Percentiles rank a stretch among this genome's conserved stretches.
Evolutionary conservation across 2,797 vertebrate genomes (phyloP).

Genomic region (Phrynocephalus vlangalii): DNA sequence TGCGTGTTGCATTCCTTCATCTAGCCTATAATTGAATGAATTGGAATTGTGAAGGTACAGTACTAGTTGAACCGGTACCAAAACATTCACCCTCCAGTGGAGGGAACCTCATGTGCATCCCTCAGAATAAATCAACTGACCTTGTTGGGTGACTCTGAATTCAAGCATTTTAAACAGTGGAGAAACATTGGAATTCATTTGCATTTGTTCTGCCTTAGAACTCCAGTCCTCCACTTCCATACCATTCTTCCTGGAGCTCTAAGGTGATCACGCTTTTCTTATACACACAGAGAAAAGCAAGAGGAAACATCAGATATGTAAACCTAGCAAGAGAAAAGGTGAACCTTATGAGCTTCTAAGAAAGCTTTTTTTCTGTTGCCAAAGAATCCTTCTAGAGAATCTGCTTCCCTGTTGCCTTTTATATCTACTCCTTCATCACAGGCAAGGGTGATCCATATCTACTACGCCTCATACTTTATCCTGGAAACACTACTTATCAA

Average conservation of each 20-base stretch:
- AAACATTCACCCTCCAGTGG: neutral
- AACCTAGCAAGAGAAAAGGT: neutral
- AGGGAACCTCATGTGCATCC: neutral
- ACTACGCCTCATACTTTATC: neutral
- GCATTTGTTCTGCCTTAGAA: neutral
- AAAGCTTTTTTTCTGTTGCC: neutral
- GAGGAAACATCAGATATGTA: neutral
- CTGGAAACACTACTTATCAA: neutral
- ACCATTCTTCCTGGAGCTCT: neutral
- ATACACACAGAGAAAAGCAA: neutral
- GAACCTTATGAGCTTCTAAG: neutral
- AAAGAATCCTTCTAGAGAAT: neutral
- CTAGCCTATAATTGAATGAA: no score
- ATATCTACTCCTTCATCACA: neutral
- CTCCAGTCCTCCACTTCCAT: neutral
- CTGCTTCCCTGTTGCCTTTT: neutral
- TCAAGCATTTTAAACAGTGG: neutral
- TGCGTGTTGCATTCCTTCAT: neutral
- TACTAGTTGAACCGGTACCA: no score
- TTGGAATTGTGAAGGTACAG: no score
- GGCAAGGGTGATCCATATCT: neutral
- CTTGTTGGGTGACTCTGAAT: neutral
- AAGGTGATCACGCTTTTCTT: neutral
- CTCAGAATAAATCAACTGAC: neutral
- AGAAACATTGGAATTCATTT: neutral